Base-by-base conservation (phyloP, 2,888 invertebrate genomes). In the Acronicta aceris region DNA sequence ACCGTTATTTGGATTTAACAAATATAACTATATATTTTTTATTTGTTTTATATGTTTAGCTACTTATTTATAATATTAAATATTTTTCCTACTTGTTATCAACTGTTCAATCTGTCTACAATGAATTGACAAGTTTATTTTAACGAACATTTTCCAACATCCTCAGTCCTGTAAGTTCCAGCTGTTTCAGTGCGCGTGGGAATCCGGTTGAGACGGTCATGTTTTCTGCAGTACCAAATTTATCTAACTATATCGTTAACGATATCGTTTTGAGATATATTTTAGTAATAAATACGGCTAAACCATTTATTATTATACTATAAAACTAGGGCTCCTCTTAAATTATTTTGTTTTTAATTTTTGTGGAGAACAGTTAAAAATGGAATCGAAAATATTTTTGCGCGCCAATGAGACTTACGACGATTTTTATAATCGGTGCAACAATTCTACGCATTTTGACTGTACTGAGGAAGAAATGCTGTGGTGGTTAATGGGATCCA, bases 401-500 rank as follows among this genome's bases (percentile, higher is more conserved):
- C 91, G 93, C 1, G 68, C 5, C 7, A 94, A 94, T 54, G 94
- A 94, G 59, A 91, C 91, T 2, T 84, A 83, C 5, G 93, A 94
- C 36, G 89, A 90, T 40, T 93, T 94, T 81, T 92, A 83, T 59
- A 88, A 88, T 36, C 94, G 95, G 36, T 94, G 95, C 81, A 93
- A 92, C 45, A 94, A 94, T 66, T 81, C 92, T 47, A 87, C 95
- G 0, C 83, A 87, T 16, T 95, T 95, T 73, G 96, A 96, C 82
- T 95, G 96, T 71, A 95, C 95, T 45, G 93, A 96, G 63, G 95
- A 95, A 15, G 95, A 96, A 60, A 96, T 95, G 90, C 79, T 96
- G 41, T 90, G 93, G 83, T 94, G 88, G 85, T 78, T 93, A 38
- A 92, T 96, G 89, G 97, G 97, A 0, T 96, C 96, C 0, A 95